phyloP scores from a whole-genome alignment of 2,113 vertebrate genomes.

The Rhinogobius similis region DNA sequence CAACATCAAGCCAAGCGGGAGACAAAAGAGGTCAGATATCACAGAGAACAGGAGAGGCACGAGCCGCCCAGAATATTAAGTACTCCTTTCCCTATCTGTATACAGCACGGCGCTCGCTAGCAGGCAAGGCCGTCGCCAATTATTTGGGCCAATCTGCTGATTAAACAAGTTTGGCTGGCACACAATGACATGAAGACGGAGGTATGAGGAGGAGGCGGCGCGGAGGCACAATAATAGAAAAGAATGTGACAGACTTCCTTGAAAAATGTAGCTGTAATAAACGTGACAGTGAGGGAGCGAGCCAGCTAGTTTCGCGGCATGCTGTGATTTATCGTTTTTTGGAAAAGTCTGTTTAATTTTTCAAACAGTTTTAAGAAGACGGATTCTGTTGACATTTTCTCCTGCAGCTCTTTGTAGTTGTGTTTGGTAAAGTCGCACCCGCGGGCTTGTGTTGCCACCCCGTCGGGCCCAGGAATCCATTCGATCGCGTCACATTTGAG shows the following conservation, averaged over 20 bases:
- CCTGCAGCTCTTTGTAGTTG: neutral
- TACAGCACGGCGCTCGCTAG: conserved; percentile 64
- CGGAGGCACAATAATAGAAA: conserved; percentile 16
- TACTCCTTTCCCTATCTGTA: conserved; percentile 66
- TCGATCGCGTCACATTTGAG: too few species aligned
- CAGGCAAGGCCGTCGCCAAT: conserved; percentile 73
- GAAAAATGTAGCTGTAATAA: neutral
- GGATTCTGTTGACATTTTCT: neutral
- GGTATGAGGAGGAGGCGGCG: conserved; percentile 3
- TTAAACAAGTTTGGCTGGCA: conserved; percentile 72
- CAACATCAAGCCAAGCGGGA: conserved; percentile 75
- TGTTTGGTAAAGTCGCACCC: neutral
- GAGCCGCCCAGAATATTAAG: conserved; percentile 74
- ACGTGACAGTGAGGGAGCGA: neutral
- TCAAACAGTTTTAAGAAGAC: neutral
- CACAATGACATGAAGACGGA: conserved; percentile 61
- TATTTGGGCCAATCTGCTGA: conserved; percentile 77
- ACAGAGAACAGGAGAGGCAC: conserved; percentile 72
- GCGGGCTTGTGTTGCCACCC: neutral
- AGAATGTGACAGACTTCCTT: conserved; percentile 15
- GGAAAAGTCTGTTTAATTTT: neutral
- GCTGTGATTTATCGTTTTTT: neutral
- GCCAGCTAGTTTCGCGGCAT: neutral
- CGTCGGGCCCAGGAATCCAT: too few species aligned
- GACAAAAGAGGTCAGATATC: conserved; percentile 81